phyloP scores from a whole-genome alignment of 2,888 invertebrate genomes.

The Phortica okadai region DNA sequence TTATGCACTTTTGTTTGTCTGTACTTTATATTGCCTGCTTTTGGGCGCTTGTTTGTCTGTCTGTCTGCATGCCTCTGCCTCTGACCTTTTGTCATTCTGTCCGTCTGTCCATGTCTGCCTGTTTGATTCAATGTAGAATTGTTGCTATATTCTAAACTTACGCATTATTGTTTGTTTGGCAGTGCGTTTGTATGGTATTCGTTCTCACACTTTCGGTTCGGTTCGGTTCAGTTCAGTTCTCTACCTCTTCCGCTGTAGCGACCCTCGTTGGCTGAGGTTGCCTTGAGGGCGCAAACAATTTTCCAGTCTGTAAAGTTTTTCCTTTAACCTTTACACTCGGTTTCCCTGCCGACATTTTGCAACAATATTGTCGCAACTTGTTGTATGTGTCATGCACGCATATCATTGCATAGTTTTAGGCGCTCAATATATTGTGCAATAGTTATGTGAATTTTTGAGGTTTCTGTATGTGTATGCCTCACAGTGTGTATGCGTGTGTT shows the following conservation, averaged over 20 bases:
- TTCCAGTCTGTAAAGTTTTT: conserved; percentile 30
- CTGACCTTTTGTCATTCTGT: neutral
- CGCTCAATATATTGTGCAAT: neutral
- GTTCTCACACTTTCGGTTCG: neutral
- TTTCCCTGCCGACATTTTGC: neutral
- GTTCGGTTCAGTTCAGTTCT: too few species aligned
- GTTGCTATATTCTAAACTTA: conserved; percentile 25
- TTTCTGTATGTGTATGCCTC: neutral
- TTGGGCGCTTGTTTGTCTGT: neutral
- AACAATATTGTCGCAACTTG: conserved; percentile 19
- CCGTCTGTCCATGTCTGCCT: neutral
- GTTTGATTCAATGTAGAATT: neutral
- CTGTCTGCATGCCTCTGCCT: neutral
- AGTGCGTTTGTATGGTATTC: conserved; percentile 17
- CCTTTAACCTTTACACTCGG: conserved; percentile 6
- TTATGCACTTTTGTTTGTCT: conserved; percentile 19
- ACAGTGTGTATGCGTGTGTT: neutral
- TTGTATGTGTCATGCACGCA: neutral
- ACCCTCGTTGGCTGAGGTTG: neutral
- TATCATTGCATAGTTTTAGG: conserved; percentile 27
- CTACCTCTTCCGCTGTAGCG: neutral
- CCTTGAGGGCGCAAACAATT: conserved; percentile 25
- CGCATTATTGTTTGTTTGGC: conserved; percentile 30
- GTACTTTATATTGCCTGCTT: neutral
- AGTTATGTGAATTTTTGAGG: neutral